Evolutionary conservation across 2,113 vertebrate genomes (phyloP), one percentile per base, ranked within the genome.

Genomic region (Boulengeromyrus knoepffleri): DNA sequence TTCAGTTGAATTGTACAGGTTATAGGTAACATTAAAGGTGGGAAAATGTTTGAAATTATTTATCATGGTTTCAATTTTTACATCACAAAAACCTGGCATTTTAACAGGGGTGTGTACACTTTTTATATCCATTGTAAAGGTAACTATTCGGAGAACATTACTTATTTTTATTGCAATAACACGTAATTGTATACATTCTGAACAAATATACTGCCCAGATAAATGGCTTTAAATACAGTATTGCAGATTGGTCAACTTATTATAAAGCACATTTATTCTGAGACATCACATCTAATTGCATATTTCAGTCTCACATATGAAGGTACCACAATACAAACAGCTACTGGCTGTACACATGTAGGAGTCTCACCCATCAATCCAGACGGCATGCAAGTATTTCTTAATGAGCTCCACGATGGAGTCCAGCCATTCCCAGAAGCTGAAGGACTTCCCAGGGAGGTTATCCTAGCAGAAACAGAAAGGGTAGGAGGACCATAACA

Each of bases 391-490:
- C 94, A 99, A 94, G 88, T 98, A 97, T 91, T 98, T 99, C 95
- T 98, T 99, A 93, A 99, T 99, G 91, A 99, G 96, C 89, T 99
- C 98, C 93, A 99, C 93, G 89, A 99, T 99, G 52, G 97, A 99
- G 95, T 99, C 98, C 62, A 99, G 94, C 98, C 98, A 99, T 89
- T 96, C 94, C 98, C 98, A 99, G 94, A 99, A 99, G 92, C 97
- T 97, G 91, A 99, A 99, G 1, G 97, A 92, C 93, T 99, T 99
- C 7, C 98, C 98, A 89, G 96, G 96, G 91, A 99, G 96, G 91
- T 98, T 98, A 92, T 99, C 98, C 98, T 99, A n/a, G 66, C 84
- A 56, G 50, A 70, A 50, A 1, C 62, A 3, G 91, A 39, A 70
- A 3, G 1, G 52, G 89, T 24, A 83, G 47, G 27, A 15, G 49